Conservation (phyloP, 2,797 vertebrate species). For the Bovichtus diacanthus region DNA sequence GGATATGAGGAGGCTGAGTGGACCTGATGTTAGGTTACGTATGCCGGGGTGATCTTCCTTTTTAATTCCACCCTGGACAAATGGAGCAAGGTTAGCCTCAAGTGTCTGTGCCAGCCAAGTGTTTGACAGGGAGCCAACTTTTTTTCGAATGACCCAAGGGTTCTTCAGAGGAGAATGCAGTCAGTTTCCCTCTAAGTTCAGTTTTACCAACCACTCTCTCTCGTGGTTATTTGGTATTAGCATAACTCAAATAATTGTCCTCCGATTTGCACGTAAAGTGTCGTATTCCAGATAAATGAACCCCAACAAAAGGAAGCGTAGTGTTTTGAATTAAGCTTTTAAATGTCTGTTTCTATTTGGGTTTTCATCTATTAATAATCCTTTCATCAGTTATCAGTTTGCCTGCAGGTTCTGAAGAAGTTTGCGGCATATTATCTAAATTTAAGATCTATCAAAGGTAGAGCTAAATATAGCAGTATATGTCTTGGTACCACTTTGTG, state of each 20-base stretch:
- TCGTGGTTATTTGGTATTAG: conserved; percentile 9
- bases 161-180: conserved; percentile 73
- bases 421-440: conserved; percentile 52
- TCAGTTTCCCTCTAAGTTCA: conserved; percentile 8
- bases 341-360: conserved; percentile 21
- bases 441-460: conserved; percentile 45
- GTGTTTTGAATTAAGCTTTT: conserved; percentile 38
- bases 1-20: conserved; percentile 21
- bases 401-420: conserved; percentile 38
- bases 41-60: conserved; percentile 64
- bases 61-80: conserved; percentile 67
- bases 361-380: conserved; percentile 72
- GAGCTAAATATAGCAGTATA: conserved; percentile 71
- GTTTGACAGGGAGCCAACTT: conserved; percentile 69
- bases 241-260: background rate
- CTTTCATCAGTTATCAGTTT: conserved; percentile 52
- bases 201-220: conserved; percentile 23
- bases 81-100: conserved; percentile 73
- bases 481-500: conserved; percentile 33
- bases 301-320: background rate
- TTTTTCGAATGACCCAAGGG: conserved; percentile 62
- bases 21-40: conserved; percentile 56
- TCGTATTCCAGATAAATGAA: conserved; percentile 28
- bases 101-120: conserved; percentile 77
- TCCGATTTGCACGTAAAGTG: conserved; percentile 38